phyloP scores from a whole-genome alignment of 2,113 vertebrate genomes.

The Leuciscus idus region DNA sequence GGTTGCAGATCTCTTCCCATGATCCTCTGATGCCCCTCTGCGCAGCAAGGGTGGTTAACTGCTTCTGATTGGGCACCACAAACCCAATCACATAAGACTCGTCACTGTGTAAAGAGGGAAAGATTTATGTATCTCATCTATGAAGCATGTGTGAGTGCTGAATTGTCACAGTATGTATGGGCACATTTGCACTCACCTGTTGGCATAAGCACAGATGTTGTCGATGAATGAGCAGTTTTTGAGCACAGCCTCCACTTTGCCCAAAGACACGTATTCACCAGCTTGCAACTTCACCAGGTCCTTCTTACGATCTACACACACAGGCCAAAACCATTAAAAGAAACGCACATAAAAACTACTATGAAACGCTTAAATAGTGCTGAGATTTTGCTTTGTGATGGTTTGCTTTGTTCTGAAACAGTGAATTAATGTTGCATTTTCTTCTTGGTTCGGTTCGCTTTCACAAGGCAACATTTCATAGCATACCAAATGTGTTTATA shows the following conservation, averaged over 20 bases:
- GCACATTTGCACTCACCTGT: slow-evolving; percentile 78
- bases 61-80: slow-evolving; percentile 97
- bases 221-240: slow-evolving; percentile 94
- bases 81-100: slow-evolving; percentile 97
- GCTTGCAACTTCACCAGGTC: slow-evolving; percentile 97
- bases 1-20: slow-evolving; percentile 93
- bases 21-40: slow-evolving; percentile 83
- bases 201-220: slow-evolving; percentile 98
- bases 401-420: no score
- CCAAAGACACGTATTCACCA: slow-evolving; percentile 96
- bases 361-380: background rate
- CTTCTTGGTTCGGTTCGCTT: no score
- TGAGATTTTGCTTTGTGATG: no score
- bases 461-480: no score
- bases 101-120: slow-evolving; percentile 76
- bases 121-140: background rate
- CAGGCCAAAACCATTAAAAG: background rate
- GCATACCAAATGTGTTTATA: no score
- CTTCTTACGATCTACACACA: slow-evolving; percentile 89
- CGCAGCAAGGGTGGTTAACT: slow-evolving; percentile 83
- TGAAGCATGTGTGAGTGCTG: background rate
- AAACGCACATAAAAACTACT: background rate
- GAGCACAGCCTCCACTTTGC: slow-evolving; percentile 94
- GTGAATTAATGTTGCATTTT: no score
- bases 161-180: background rate